phyloP scores from a whole-genome alignment of 2,797 vertebrate species.

The Ficedula albicollis region DNA sequence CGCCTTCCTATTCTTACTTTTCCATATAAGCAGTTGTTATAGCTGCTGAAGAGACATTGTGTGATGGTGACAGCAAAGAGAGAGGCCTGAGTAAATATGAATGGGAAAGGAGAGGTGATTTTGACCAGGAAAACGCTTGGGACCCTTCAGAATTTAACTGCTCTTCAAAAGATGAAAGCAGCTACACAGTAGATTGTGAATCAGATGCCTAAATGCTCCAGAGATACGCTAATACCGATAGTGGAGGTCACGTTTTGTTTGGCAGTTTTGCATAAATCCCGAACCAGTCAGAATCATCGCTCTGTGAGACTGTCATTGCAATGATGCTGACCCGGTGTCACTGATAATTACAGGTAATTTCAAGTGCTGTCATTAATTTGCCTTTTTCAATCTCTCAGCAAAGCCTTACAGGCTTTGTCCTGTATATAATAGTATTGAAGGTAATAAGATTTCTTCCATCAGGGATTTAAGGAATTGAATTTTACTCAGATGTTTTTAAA shows the following conservation, averaged over 20 bases:
- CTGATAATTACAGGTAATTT: conserved; percentile 70
- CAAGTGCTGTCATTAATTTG: conserved; percentile 61
- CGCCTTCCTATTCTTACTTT: conserved; percentile 59
- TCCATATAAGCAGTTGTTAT: conserved; percentile 47
- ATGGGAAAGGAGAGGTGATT: conserved; percentile 37
- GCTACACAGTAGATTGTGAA: not conserved
- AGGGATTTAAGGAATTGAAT: conserved; percentile 58
- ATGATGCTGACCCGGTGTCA: conserved; percentile 36
- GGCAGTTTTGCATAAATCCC: conserved; percentile 1
- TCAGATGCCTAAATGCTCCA: conserved; percentile 43
- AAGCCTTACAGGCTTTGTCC: conserved; percentile 60
- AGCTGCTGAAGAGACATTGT: conserved; percentile 49
- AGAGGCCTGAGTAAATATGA: conserved; percentile 48
- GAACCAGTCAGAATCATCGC: not conserved
- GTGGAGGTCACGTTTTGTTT: conserved; percentile 35
- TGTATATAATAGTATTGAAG: conserved; percentile 46
- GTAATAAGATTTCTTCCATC: conserved; percentile 60
- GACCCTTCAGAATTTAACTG: conserved; percentile 52
- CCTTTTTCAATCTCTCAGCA: conserved; percentile 48
- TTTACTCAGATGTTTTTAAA: conserved; percentile 23
- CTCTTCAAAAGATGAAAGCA: conserved; percentile 49
- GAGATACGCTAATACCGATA: conserved; percentile 2
- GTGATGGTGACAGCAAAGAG: not conserved
- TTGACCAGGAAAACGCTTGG: conserved; percentile 38
- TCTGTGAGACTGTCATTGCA: conserved; percentile 9